Conservation (phyloP, 2,888 invertebrate species). For the Proisotoma minuta region DNA sequence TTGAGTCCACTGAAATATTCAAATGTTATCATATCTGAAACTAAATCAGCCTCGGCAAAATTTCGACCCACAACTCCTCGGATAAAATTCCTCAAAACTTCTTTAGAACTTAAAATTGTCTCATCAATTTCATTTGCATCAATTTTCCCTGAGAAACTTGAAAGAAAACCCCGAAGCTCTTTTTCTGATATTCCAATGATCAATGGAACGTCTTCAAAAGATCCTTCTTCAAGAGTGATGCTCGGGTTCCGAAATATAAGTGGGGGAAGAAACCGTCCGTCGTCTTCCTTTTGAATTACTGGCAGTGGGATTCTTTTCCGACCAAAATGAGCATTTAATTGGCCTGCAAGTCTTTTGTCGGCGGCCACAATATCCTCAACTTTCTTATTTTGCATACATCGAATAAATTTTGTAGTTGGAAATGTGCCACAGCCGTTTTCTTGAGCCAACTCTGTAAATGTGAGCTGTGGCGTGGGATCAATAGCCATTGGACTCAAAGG, state of each 20-base stretch:
- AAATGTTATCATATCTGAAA: conserved; percentile 34
- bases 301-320: conserved; percentile 30
- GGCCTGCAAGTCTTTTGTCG: conserved; percentile 25
- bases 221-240: conserved; percentile 20
- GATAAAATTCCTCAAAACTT: conserved; percentile 35
- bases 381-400: conserved; percentile 37
- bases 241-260: conserved; percentile 29
- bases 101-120: conserved; percentile 25
- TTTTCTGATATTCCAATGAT: conserved; percentile 37
- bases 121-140: conserved; percentile 6
- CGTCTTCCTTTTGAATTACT: conserved; percentile 36
- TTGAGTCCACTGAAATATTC: conserved; percentile 44
- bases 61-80: conserved; percentile 23
- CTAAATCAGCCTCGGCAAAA: conserved; percentile 18
- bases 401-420: conserved; percentile 36
- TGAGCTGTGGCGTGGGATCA: conserved; percentile 35
- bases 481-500: conserved; percentile 32
- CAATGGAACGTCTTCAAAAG: conserved; percentile 39
- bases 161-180: conserved; percentile 41
- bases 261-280: conserved; percentile 42
- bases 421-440: conserved; percentile 40
- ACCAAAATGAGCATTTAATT: no score
- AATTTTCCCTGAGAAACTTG: conserved; percentile 30
- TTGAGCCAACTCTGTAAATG: conserved; percentile 39
- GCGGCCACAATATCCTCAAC: conserved; percentile 26